Evolutionary conservation across 2,113 vertebrate species (phyloP).

Genomic region (Zapus hudsonius): DNA sequence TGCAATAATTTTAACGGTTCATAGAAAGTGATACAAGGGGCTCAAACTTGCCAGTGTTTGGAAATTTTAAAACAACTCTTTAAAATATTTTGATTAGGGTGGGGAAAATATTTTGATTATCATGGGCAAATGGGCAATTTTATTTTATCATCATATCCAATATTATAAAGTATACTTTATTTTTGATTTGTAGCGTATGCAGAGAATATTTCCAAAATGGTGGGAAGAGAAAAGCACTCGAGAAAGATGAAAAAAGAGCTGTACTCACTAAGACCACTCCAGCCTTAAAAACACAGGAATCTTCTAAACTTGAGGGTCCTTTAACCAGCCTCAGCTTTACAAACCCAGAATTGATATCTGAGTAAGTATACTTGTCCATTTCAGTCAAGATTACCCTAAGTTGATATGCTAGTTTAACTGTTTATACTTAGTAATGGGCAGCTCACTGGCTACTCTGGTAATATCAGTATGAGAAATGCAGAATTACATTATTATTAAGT

Average conservation of each 20-base stretch:
- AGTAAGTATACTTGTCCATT: constrained; percentile 83
- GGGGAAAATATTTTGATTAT: constrained; percentile 32
- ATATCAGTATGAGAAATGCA: background rate
- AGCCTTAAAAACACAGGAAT: constrained; percentile 81
- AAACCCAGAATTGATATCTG: constrained; percentile 84
- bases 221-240: constrained; percentile 95
- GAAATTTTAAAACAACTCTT: too few species aligned
- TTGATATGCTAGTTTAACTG: constrained; percentile 8
- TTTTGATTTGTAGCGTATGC: constrained; percentile 90
- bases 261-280: constrained; percentile 85
- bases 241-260: constrained; percentile 96
- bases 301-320: constrained; percentile 84
- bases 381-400: background rate
- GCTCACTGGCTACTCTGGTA: background rate
- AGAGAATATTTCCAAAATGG: constrained; percentile 97
- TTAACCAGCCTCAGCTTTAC: constrained; percentile 82
- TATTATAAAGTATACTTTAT: constrained; percentile 62
- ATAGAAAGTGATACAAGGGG: background rate
- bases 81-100: too few species aligned
- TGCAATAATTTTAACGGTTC: background rate
- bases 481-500: background rate
- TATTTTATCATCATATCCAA: constrained; percentile 11
- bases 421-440: background rate
- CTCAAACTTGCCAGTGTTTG: background rate
- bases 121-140: background rate